Percentiles rank a stretch among this genome's conserved stretches.
Conservation (phyloP, 2,797 vertebrate species). For the Acanthis flammea region DNA sequence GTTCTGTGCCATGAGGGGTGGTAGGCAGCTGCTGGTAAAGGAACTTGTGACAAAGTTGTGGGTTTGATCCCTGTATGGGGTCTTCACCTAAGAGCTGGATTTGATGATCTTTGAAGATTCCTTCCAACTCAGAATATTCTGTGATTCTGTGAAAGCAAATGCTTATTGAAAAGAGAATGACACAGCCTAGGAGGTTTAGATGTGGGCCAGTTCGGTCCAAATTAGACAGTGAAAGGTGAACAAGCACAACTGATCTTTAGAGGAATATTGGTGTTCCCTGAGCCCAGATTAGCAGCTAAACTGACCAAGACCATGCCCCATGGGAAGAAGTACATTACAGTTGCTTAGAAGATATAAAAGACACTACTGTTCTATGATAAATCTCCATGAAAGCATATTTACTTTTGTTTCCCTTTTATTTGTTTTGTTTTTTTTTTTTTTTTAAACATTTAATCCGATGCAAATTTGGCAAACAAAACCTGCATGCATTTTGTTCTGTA, state of each 20-base stretch:
- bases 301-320: rapidly evolving
- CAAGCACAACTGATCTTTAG: not conserved
- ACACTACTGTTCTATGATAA: not conserved
- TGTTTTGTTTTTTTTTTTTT: not conserved
- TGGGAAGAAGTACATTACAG: not conserved
- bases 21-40: not conserved
- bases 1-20: not conserved
- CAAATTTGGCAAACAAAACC: not conserved
- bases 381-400: not conserved
- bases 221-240: not conserved
- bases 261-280: not conserved
- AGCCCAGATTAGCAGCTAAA: not conserved
- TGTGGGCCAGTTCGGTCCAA: not conserved
- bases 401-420: not conserved
- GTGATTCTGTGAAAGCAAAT: not conserved
- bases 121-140: not conserved
- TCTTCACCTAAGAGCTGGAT: not conserved
- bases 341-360: not conserved
- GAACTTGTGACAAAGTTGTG: too few species aligned
- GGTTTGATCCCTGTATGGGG: not conserved
- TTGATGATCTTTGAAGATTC: not conserved
- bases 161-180: not conserved
- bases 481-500: not conserved
- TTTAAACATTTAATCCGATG: not conserved
- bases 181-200: not conserved